Evolutionary conservation across 2,888 invertebrate species (phyloP).

Genomic region (Amphimallon solstitiale): DNA sequence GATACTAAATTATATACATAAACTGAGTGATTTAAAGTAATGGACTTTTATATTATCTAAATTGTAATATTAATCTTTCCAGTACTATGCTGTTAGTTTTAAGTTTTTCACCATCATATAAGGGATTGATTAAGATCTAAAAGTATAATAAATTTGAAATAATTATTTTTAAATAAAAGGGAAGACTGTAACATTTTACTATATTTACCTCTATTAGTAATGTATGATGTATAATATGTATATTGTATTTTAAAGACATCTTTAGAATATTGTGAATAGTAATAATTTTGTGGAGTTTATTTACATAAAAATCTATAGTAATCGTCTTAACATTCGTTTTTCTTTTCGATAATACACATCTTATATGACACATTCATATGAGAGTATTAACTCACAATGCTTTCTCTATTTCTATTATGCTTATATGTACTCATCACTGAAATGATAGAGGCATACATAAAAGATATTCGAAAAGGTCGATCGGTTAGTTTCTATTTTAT

Average conservation of each 20-base stretch:
- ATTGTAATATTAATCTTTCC: no score
- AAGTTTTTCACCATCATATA: no score
- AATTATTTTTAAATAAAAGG: no score
- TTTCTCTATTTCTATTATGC: neutral
- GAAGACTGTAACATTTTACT: no score
- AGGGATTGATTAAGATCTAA: no score
- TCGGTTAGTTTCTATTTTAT: neutral
- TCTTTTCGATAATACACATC: constrained; percentile 24
- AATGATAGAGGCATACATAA: no score
- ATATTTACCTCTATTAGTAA: neutral
- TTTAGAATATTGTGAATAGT: neutral
- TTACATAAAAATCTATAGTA: constrained; percentile 1
- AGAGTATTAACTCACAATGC: constrained; percentile 20
- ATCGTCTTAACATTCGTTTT: constrained; percentile 26
- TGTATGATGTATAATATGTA: neutral
- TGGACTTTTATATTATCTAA: no score
- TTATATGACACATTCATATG: constrained; percentile 29
- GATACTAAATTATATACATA: no score
- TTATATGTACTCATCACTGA: neutral
- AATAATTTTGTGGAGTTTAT: constrained; percentile 1
- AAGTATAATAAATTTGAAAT: no score
- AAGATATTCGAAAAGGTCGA: neutral
- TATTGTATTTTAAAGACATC: constrained; percentile 21
- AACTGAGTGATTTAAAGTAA: no score
- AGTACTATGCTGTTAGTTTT: no score